Conservation (phyloP, 2,797 vertebrate genomes). For the Pipistrellus pygmaeus region DNA sequence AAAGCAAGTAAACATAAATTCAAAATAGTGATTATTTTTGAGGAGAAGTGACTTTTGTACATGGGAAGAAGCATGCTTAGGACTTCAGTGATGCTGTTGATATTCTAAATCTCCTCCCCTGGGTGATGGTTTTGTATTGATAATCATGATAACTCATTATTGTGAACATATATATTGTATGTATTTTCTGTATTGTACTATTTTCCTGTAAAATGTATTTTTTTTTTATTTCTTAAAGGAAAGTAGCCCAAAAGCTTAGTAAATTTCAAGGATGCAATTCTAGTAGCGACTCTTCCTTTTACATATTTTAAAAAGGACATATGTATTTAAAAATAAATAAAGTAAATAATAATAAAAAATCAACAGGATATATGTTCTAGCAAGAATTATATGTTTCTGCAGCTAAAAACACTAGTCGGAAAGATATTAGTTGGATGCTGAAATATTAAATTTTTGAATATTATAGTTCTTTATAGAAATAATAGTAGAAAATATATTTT, state of each 20-base stretch:
- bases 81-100: neutral
- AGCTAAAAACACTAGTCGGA: neutral
- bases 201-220: neutral
- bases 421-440: neutral
- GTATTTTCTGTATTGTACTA: neutral
- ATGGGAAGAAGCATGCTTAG: neutral
- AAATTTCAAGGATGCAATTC: neutral
- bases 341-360: too few relatives aligned
- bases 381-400: neutral
- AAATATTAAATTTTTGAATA: neutral
- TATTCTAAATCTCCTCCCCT: neutral
- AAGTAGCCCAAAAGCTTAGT: neutral
- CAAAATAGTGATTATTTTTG: constrained; percentile 14
- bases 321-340: too few relatives aligned
- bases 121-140: neutral
- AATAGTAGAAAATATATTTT: neutral
- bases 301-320: neutral
- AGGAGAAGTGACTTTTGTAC: neutral
- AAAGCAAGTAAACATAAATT: neutral
- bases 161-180: neutral
- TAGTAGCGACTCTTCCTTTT: neutral
- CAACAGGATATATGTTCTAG: neutral
- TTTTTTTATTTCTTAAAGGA: constrained; percentile 19
- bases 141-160: neutral
- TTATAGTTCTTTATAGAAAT: neutral